Conservation (phyloP, 2,113 vertebrate genomes). For the Tachycineta bicolor region DNA sequence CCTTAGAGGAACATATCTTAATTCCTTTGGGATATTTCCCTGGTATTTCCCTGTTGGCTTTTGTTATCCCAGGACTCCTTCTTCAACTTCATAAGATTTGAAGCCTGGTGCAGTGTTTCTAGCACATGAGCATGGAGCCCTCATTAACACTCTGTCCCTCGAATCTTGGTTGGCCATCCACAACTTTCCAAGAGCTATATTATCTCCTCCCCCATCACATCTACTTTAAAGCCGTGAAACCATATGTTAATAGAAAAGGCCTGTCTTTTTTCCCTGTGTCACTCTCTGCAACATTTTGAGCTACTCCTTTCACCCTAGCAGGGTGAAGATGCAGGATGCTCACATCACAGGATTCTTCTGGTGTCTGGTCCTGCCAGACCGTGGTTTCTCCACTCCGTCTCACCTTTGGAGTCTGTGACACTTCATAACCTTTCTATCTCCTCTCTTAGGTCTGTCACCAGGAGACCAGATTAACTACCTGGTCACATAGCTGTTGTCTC, state of each 20-base stretch:
- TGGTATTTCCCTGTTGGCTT: not conserved
- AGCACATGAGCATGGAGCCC: fast-evolving
- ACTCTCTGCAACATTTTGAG: not conserved
- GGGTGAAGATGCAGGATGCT: not conserved
- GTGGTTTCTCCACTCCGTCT: not conserved
- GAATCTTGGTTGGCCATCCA: not conserved
- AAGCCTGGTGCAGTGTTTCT: fast-evolving
- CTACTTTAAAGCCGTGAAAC: not conserved
- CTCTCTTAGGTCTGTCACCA: not conserved
- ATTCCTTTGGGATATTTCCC: not conserved
- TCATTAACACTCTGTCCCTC: not conserved
- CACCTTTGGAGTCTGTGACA: not conserved
- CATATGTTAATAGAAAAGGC: not conserved
- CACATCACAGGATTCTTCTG: not conserved
- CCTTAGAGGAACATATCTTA: not conserved
- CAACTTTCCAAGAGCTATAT: not conserved
- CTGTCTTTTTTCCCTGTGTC: not conserved
- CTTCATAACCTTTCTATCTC: not conserved
- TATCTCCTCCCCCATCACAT: not conserved
- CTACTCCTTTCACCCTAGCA: not conserved
- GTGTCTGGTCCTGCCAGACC: not conserved
- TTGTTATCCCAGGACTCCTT: not conserved
- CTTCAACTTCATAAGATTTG: not conserved
- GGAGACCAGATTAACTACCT: not conserved
- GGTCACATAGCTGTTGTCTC: not conserved